These are phyloP conservation scores for Cerceris ruficornis DNA, from an alignment of 2,888 invertebrate genomes.

Conservation along the genomic window DNA sequence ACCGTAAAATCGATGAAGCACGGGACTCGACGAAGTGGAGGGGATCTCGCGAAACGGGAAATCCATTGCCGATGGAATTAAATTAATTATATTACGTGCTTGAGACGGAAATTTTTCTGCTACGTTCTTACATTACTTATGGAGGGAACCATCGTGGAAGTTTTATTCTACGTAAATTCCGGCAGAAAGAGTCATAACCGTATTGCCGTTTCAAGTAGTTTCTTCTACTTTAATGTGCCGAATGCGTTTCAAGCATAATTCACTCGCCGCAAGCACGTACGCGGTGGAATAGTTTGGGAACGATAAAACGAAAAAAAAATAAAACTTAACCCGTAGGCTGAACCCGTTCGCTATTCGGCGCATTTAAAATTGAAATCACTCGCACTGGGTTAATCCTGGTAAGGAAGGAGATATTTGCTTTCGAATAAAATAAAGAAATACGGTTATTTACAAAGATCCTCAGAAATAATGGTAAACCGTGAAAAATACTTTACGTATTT, in stretches of 20 bases:
- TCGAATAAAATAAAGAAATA: too few relatives aligned
- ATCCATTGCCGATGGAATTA: not conserved
- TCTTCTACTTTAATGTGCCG: constrained; percentile 1
- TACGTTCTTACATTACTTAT: not conserved
- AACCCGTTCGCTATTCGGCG: too few relatives aligned
- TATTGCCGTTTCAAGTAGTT: not conserved
- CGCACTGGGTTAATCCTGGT: too few relatives aligned
- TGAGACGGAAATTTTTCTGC: not conserved
- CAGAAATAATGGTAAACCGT: too few relatives aligned
- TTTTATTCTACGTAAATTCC: not conserved
- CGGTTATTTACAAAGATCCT: too few relatives aligned
- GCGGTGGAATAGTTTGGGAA: not conserved
- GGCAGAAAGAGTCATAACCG: not conserved
- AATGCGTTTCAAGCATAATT: not conserved
- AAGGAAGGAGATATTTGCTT: too few relatives aligned
- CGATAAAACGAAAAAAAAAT: not conserved
- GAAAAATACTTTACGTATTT: too few relatives aligned
- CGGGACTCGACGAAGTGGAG: too few relatives aligned
- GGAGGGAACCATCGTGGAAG: not conserved
- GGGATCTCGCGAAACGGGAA: too few relatives aligned
- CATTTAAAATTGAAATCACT: too few relatives aligned
- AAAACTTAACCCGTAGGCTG: not conserved
- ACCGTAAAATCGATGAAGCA: too few relatives aligned
- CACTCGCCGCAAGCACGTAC: not conserved
- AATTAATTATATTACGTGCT: constrained; percentile 1